Conservation (phyloP, 2,888 invertebrate species). For the Eumacrocentrus americanus region DNA sequence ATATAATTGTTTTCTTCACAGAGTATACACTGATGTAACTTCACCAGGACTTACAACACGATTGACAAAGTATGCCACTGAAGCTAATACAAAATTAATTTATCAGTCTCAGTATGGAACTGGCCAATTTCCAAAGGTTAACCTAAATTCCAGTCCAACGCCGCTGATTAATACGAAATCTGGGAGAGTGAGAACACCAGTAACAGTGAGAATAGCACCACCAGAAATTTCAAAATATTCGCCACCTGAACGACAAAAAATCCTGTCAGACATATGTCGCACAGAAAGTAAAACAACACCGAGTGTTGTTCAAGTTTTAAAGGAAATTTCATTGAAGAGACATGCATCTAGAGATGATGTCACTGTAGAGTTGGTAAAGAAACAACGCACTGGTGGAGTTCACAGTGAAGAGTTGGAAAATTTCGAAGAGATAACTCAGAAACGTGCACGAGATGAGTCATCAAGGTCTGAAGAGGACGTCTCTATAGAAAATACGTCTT, state of each 20-base stretch:
- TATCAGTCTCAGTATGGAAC: slow-evolving; percentile 54
- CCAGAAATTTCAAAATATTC: slow-evolving; percentile 46
- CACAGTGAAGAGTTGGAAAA: slow-evolving; percentile 45
- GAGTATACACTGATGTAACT: slow-evolving; percentile 51
- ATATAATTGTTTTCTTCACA: slow-evolving; percentile 27
- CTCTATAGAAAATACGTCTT: slow-evolving; percentile 45
- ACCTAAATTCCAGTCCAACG: slow-evolving; percentile 50
- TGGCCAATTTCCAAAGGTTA: slow-evolving; percentile 58
- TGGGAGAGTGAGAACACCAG: slow-evolving; percentile 47
- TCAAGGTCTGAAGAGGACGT: slow-evolving; percentile 51
- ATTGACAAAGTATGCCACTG: slow-evolving; percentile 55
- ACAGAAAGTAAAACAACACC: slow-evolving; percentile 35
- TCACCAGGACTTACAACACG: slow-evolving; percentile 56
- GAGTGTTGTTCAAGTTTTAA: slow-evolving; percentile 46
- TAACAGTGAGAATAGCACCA: slow-evolving; percentile 55
- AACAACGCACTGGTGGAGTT: slow-evolving; percentile 51
- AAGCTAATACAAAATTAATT: slow-evolving; percentile 51
- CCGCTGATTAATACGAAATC: slow-evolving; percentile 50
- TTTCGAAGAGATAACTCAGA: slow-evolving; percentile 55
- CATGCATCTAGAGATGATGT: slow-evolving; percentile 57
- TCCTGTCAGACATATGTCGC: slow-evolving; percentile 36
- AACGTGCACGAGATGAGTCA: slow-evolving; percentile 54
- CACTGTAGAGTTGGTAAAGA: slow-evolving; percentile 51
- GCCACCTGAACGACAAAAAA: slow-evolving; percentile 44
- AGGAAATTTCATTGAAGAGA: slow-evolving; percentile 55